Evolutionary conservation across 2,797 vertebrate species (phyloP), one percentile per base, ranked within the genome.

Genomic region (Monodelphis domestica): DNA sequence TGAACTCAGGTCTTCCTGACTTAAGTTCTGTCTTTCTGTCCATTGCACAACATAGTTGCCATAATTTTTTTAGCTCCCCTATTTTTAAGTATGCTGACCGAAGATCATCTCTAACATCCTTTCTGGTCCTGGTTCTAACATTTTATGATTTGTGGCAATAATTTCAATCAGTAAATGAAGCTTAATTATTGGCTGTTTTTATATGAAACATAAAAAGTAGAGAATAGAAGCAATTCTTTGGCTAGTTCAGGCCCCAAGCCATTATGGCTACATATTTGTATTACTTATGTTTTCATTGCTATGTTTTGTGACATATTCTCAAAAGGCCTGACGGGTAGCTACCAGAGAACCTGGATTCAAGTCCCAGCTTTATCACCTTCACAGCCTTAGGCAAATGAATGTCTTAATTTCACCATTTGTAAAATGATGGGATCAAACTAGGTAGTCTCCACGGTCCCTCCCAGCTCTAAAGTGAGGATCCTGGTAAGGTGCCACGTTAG

Each of bases 281-380:
- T 59, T 33, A 24, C 84, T 91, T 89, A 45, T 63, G 90, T 54
- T 38, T 95, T 88, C 90, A 89, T 54, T 24, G 89, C 90, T 90
- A 88, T 56, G 30, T 50, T 93, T 92, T 70, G 51, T 14, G 15
- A 89, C 17, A 29, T 29, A 87, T 53, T 93, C 92, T 92, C 38
- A 54, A 89, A 95, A 89, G 78, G 50, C 45, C 15, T 21, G 21
- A 53, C 3, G 30, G 56, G 29, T 29, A 30, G 28, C 90, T 78
- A 10, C 33, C 24, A 30, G 45, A n/a, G n/a, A 29, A 12, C 52
- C 51, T 57, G 26, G 2, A 0, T 93, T 88, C 70, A 26, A 88
- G 91, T 88, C 84, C 53, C 30, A 11, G 21, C 3, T 95, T 45
- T 95, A 14, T 14, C 28, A 38, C 53, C 3, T 57, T 10, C 30